Evolutionary conservation across 2,888 invertebrate species (phyloP).

Genomic region (Chrysolina americana): DNA sequence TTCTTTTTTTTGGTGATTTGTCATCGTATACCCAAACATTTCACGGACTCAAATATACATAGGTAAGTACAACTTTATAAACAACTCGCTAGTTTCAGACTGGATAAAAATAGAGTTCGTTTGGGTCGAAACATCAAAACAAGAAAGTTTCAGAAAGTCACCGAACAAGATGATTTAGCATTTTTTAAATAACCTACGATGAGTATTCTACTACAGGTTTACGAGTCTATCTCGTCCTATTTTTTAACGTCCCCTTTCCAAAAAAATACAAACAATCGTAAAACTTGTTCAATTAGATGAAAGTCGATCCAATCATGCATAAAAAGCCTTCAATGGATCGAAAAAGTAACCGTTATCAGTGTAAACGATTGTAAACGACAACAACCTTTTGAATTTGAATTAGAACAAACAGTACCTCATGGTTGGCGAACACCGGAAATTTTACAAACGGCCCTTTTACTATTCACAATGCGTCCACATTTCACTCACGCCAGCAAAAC

Average conservation of each 20-base stretch:
- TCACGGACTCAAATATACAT: no score
- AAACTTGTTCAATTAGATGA: not conserved
- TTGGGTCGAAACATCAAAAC: no score
- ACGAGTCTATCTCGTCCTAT: no score
- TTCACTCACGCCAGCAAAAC: conserved; percentile 1
- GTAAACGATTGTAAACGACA: not conserved
- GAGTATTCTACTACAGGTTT: no score
- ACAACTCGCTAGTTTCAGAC: no score
- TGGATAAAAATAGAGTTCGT: no score
- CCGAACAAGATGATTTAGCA: no score
- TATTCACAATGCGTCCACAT: conserved; percentile 32
- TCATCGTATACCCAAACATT: no score
- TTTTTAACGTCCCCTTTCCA: not conserved
- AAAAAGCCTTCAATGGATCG: not conserved
- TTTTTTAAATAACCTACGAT: no score
- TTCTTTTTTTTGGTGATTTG: no score
- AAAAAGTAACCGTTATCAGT: not conserved
- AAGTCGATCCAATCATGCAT: conserved; percentile 7
- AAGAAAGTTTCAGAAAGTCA: no score
- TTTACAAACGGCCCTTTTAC: conserved; percentile 27
- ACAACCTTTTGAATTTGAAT: conserved; percentile 13
- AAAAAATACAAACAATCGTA: not conserved
- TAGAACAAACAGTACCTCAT: not conserved
- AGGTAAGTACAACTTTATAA: no score
- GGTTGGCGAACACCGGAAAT: conserved; percentile 3